Percentiles rank a stretch among this genome's conserved stretches.
phyloP scores from a whole-genome alignment of 2,888 invertebrate species.

The Erebia ligea region DNA sequence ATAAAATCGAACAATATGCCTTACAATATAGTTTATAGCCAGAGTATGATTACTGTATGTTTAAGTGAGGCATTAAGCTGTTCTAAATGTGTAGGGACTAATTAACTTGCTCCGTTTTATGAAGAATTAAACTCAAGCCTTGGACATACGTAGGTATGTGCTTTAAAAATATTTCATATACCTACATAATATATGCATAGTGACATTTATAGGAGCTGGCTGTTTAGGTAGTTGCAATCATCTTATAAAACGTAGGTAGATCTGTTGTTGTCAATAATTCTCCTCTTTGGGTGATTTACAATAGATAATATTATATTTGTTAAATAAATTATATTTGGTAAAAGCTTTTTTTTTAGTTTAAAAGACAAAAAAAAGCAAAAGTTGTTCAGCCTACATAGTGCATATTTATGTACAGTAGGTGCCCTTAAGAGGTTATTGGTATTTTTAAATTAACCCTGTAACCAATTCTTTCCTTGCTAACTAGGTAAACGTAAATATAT shows the following conservation, averaged over 20 bases:
- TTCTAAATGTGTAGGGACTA: conserved; percentile 47
- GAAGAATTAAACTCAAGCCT: conserved; percentile 30
- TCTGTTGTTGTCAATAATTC: no score
- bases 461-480: no score
- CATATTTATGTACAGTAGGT: no score
- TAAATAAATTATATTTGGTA: neutral
- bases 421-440: no score
- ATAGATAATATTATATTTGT: neutral
- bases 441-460: no score
- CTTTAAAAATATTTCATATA: conserved; percentile 15
- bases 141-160: conserved; percentile 11
- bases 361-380: no score
- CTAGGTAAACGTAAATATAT: no score
- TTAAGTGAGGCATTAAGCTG: conserved; percentile 48
- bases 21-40: conserved; percentile 57
- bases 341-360: neutral
- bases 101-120: conserved; percentile 48
- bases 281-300: no score
- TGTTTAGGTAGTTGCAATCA: neutral
- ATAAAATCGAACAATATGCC: conserved; percentile 54
- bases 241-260: neutral
- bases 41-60: conserved; percentile 45
- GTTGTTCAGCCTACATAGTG: no score
- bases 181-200: no score
- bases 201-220: conserved; percentile 15